Percentiles rank a stretch among this genome's conserved stretches.
phyloP scores from a whole-genome alignment of 2,888 invertebrate species.

The Phyllotreta cruciferae region DNA sequence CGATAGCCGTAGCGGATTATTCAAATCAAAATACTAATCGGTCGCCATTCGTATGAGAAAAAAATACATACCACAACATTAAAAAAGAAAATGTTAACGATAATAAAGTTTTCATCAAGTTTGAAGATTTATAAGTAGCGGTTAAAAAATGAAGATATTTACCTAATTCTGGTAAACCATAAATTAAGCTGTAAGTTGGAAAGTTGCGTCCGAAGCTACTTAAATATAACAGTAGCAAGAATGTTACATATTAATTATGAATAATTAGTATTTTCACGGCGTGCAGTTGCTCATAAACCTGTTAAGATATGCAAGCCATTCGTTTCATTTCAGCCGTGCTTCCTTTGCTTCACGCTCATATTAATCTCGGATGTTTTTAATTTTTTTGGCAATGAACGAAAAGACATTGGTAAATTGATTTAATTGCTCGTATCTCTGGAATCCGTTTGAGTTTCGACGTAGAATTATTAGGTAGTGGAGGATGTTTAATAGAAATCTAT shows the following conservation, averaged over 20 bases:
- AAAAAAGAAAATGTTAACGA: too few species aligned
- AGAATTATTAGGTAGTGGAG: too few species aligned
- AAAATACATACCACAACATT: too few species aligned
- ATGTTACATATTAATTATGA: conserved; percentile 40
- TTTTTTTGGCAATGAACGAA: conserved; percentile 18
- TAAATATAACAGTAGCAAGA: conserved; percentile 21
- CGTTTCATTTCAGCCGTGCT: conserved; percentile 29
- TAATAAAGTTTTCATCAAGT: too few species aligned
- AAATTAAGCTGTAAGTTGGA: conserved; percentile 13
- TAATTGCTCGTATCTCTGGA: background rate
- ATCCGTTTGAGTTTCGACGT: too few species aligned
- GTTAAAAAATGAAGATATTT: too few species aligned
- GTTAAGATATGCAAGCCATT: conserved; percentile 29
- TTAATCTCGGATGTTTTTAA: conserved; percentile 24
- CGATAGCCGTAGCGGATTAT: conserved; percentile 7
- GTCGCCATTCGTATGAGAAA: too few species aligned
- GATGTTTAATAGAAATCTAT: too few species aligned
- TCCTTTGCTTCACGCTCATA: conserved; percentile 29
- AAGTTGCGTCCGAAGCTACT: conserved; percentile 9
- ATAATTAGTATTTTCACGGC: conserved; percentile 34
- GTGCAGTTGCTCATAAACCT: conserved; percentile 31
- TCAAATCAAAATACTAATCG: background rate
- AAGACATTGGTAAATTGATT: conserved; percentile 18
- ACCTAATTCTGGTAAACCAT: background rate
- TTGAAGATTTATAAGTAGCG: too few species aligned